These are phyloP conservation scores for Lasioglossum albipes DNA, from an alignment of 1,140 invertebrate species.

Conservation along the genomic window DNA sequence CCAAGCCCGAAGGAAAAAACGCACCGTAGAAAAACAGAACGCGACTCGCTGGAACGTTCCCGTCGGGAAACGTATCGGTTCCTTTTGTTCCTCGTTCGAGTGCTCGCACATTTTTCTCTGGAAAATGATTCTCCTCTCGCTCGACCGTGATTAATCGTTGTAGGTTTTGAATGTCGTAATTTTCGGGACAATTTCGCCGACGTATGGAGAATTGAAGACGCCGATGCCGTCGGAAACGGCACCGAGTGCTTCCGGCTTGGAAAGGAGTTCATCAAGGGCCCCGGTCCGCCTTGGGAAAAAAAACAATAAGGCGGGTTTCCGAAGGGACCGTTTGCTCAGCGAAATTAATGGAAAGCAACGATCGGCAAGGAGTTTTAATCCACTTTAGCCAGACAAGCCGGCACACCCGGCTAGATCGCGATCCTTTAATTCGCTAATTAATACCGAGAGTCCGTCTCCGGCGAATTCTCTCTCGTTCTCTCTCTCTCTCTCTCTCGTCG, in stretches of 20 bases:
- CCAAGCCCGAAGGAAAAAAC: constrained; percentile 59
- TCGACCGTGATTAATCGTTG: too few species aligned
- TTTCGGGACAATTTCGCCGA: too few species aligned
- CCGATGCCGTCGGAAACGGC: not conserved
- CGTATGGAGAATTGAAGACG: too few species aligned
- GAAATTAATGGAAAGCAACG: constrained; percentile 65
- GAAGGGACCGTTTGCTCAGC: constrained; percentile 56
- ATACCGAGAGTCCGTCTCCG: constrained; percentile 61
- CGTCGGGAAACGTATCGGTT: not conserved
- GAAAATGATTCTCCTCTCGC: too few species aligned
- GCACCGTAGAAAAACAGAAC: constrained; percentile 57
- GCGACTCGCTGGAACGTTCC: not conserved
- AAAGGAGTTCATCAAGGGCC: not conserved
- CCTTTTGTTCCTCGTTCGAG: not conserved
- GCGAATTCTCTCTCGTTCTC: not conserved
- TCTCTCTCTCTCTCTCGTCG: not conserved
- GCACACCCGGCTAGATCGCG: constrained; percentile 49
- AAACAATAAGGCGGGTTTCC: constrained; percentile 16
- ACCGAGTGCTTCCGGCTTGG: not conserved
- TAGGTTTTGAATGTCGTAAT: too few species aligned
- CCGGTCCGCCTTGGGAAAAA: not conserved
- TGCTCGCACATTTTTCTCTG: too few species aligned
- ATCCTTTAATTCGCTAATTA: constrained; percentile 77
- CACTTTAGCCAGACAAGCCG: constrained; percentile 55
- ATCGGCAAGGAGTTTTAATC: constrained; percentile 68